These are phyloP conservation scores for Chelmon rostratus DNA, from an alignment of 2,797 vertebrate genomes.

Conservation along the genomic window DNA sequence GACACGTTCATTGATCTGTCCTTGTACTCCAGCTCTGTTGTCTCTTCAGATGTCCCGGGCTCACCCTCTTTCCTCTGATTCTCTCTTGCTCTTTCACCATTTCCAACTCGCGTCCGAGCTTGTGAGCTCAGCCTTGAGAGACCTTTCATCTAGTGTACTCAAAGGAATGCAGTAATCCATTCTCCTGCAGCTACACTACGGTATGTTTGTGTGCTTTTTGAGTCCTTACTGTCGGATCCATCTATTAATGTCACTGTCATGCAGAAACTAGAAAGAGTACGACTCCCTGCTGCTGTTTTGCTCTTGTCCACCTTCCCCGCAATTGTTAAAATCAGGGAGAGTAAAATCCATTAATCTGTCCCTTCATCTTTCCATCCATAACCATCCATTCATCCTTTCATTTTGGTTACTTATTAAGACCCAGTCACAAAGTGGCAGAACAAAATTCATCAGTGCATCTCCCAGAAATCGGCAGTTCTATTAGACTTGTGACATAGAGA, in stretches of 20 bases:
- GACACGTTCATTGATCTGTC: slow-evolving; percentile 68
- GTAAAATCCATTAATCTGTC: slow-evolving; percentile 2
- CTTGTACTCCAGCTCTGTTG: slow-evolving; percentile 46
- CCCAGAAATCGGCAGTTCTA: neutral
- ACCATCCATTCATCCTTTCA: neutral
- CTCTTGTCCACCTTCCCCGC: neutral
- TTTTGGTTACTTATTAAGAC: neutral
- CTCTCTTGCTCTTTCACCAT: slow-evolving; percentile 30
- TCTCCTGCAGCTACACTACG: slow-evolving; percentile 28
- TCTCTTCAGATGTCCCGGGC: slow-evolving; percentile 51
- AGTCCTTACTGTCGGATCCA: slow-evolving; percentile 19
- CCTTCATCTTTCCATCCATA: neutral
- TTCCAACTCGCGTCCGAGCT: slow-evolving; percentile 13
- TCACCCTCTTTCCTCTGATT: slow-evolving; percentile 24
- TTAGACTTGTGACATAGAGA: neutral
- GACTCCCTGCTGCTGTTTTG: slow-evolving; percentile 4
- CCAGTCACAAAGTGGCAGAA: neutral
- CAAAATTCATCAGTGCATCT: neutral
- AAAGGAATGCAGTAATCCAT: slow-evolving; percentile 44
- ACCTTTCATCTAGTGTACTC: slow-evolving; percentile 36
- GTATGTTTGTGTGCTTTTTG: slow-evolving; percentile 27
- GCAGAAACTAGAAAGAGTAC: slow-evolving; percentile 17
- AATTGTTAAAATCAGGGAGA: neutral
- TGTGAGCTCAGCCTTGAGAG: slow-evolving; percentile 27
- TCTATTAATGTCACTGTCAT: slow-evolving; percentile 23